Base-by-base conservation (phyloP, 2,888 invertebrate genomes). In the Trisateles emortualis region DNA sequence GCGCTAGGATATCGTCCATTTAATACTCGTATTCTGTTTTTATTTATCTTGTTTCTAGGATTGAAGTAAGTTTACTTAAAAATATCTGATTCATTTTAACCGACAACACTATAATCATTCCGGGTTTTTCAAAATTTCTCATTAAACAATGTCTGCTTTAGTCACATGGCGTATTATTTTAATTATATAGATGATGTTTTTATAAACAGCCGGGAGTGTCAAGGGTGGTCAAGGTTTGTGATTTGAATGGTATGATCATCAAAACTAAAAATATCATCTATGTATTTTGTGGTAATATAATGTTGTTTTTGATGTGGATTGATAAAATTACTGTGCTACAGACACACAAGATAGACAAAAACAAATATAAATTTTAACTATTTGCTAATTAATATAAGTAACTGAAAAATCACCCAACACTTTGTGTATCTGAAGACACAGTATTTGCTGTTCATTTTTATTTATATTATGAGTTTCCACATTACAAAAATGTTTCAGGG, bases 401-500 rank as follows among this genome's bases (percentile, higher is more conserved):
- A n/a, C n/a, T n/a, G n/a, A n/a, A n/a, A n/a, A n/a, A n/a, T n/a
- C n/a, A n/a, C 3, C 29, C 3, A 29, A 29, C n/a, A 29, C 14
- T n/a, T 42, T 29, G 29, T 33, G 6, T 29, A 17, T 39, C 22
- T 39, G 10, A 19, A 22, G 29, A 30, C 2, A 16, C 19, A 40
- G 24, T 26, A 35, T 16, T 35, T 10, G 24, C 0, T 9, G 35
- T n/a, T n/a, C n/a, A 16, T 51, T 30, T 43, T 8, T 26, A 8
- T 26, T 26, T 43, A 3, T 52, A 50, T 63, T 69, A 68, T 76
- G 74, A 80, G 74, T 73, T 81, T 76, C 77, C 79, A 87, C 79
- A 82, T 81, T 68, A 83, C 72, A 71, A 74, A 76, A 80, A 72
- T 64, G 70, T 91, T 95, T 84, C 94, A 97, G 97, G 97, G 96